Conservation (phyloP, 2,888 invertebrate species). For the Euzophera pinguis region DNA sequence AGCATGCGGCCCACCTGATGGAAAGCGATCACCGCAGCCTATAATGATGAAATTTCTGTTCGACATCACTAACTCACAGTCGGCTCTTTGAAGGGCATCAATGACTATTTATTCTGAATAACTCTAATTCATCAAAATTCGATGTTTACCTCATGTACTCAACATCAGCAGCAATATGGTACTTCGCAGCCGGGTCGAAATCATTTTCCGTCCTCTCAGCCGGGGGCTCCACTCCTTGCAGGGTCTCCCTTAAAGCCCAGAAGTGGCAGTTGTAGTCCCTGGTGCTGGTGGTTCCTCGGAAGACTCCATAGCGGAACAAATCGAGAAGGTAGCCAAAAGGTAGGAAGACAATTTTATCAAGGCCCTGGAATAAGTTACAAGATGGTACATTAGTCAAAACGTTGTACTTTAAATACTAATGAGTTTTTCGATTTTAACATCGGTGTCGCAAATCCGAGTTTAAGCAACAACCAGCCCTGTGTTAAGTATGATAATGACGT, state of each 20-base stretch:
- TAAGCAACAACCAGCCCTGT: too few species aligned
- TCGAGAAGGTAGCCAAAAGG: conserved; percentile 86
- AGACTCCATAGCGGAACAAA: conserved; percentile 84
- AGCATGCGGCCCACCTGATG: too few species aligned
- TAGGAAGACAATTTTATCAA: conserved; percentile 85
- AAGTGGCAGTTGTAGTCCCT: conserved; percentile 83
- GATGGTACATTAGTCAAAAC: neutral
- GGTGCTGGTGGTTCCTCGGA: conserved; percentile 79
- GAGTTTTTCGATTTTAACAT: too few species aligned
- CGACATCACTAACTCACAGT: too few species aligned
- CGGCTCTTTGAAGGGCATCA: too few species aligned
- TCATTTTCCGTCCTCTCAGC: conserved; percentile 80
- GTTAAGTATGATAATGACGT: too few species aligned
- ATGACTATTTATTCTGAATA: too few species aligned
- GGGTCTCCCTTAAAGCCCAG: conserved; percentile 80
- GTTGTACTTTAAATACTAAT: too few species aligned
- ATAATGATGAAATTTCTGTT: too few species aligned
- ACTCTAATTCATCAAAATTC: too few species aligned
- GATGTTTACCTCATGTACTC: conserved; percentile 86
- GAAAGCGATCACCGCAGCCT: too few species aligned
- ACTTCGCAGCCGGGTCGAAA: conserved; percentile 85
- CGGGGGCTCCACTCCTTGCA: conserved; percentile 83
- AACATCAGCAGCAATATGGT: conserved; percentile 82
- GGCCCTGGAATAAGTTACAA: conserved; percentile 59
- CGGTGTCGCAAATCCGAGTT: too few species aligned